Evolutionary conservation across 2,888 invertebrate genomes (phyloP).

Genomic region (Drosophila barbarae): DNA sequence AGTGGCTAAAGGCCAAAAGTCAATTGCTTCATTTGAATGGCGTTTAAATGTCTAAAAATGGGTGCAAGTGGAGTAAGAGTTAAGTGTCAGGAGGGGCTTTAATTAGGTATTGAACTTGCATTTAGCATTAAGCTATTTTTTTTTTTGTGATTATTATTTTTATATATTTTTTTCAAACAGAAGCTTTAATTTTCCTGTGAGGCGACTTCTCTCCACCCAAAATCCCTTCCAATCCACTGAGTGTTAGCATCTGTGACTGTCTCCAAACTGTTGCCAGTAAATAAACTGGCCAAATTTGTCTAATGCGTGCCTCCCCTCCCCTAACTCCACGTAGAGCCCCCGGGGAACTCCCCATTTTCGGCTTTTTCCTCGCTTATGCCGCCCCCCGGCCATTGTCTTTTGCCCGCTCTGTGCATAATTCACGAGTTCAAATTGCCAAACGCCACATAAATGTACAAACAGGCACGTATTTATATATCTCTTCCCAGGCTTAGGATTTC

Average conservation of each 20-base stretch:
- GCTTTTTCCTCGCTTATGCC: conserved; percentile 1
- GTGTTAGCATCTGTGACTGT: conserved; percentile 32
- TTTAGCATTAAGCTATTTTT: too few species aligned
- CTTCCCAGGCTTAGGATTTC: conserved; percentile 5
- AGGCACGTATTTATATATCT: conserved; percentile 45
- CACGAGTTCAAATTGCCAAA: conserved; percentile 54
- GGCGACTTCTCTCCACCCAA: background rate
- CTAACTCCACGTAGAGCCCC: background rate
- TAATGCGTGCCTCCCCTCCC: conserved; percentile 18
- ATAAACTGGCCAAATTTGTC: conserved; percentile 47
- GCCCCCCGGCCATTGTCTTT: conserved; percentile 21
- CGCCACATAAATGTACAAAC: conserved; percentile 44
- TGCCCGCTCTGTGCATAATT: conserved; percentile 55
- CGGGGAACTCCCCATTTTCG: background rate
- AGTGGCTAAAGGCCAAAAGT: background rate
- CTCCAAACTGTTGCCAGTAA: conserved; percentile 35
- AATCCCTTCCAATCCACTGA: conserved; percentile 15
- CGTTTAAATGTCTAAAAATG: too few species aligned
- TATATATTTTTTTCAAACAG: background rate
- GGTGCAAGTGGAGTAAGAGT: background rate
- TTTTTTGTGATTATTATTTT: background rate
- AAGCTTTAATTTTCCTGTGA: background rate
- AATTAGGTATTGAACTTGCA: too few species aligned
- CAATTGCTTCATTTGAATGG: background rate
- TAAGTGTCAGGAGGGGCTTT: background rate